A percentile compares a stretch with the other conserved stretches of the same genome.
These are phyloP conservation scores for Cetonia aurata DNA, from an alignment of 2,888 invertebrate species.

Conservation along the genomic window DNA sequence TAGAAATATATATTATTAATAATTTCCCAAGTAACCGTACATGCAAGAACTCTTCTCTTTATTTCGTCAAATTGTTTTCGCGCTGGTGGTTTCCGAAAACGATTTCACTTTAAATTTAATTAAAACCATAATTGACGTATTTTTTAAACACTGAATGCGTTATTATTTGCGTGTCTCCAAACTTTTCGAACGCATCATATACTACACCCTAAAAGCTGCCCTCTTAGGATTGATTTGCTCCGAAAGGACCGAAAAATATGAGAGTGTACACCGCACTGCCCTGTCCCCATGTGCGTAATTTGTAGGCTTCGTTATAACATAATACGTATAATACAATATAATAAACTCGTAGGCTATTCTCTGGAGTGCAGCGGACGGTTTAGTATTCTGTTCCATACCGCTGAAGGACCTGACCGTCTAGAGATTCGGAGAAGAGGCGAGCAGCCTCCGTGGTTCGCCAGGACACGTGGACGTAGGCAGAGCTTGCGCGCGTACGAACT, in stretches of 20 bases:
- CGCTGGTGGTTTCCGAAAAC: no score
- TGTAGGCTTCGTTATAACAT: constrained; percentile 4
- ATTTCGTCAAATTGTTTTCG: no score
- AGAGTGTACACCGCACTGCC: not conserved
- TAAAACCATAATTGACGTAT: no score
- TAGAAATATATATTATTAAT: no score
- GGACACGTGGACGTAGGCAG: constrained; percentile 54
- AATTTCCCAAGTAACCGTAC: no score
- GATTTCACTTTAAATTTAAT: no score
- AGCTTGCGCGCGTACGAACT: constrained; percentile 53
- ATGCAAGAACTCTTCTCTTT: no score
- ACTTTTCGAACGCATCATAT: no score
- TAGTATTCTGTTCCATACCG: not conserved
- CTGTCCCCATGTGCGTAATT: not conserved
- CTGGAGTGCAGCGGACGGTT: not conserved
- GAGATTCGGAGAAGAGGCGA: constrained; percentile 20
- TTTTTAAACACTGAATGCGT: no score
- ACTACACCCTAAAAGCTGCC: no score
- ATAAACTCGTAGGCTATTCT: not conserved
- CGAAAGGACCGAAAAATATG: not conserved
- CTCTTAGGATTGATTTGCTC: no score
- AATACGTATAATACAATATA: not conserved
- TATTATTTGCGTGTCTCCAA: no score
- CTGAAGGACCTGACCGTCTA: constrained; percentile 9
- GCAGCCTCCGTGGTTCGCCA: constrained; percentile 22